Conservation (phyloP, 2,797 vertebrate species). For the Trematomus bernacchii region DNA sequence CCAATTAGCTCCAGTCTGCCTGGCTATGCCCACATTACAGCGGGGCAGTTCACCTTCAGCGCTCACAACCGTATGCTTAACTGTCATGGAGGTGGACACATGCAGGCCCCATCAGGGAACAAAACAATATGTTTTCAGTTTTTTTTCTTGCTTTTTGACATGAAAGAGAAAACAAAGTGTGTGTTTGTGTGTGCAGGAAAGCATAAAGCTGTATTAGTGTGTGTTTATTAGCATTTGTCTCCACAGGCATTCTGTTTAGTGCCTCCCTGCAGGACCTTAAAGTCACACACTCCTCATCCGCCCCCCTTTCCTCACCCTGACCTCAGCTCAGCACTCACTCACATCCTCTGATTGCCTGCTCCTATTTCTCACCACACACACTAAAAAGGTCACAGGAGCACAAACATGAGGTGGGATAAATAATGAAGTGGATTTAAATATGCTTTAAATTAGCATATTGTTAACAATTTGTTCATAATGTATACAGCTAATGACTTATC, state of each 20-base stretch:
- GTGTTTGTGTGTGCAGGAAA: constrained; percentile 16
- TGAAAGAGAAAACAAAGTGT: neutral
- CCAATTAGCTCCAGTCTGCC: constrained; percentile 62
- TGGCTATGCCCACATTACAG: constrained; percentile 39
- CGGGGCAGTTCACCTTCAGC: constrained; percentile 47
- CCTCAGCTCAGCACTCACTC: neutral
- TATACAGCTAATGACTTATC: no score
- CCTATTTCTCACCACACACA: constrained; percentile 21
- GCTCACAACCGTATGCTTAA: constrained; percentile 16
- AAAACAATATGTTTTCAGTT: neutral
- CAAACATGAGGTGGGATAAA: constrained; percentile 19
- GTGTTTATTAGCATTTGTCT: constrained; percentile 38
- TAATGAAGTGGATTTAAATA: constrained; percentile 17
- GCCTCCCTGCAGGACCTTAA: constrained; percentile 26
- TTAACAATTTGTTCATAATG: no score
- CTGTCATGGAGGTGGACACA: constrained; percentile 36
- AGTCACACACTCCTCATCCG: constrained; percentile 45
- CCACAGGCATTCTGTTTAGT: constrained; percentile 31
- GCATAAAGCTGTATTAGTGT: constrained; percentile 18
- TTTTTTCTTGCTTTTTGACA: neutral
- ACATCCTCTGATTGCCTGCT: neutral
- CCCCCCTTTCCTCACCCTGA: constrained; percentile 39
- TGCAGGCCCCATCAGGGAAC: neutral
- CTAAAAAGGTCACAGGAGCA: neutral
- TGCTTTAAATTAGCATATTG: constrained; percentile 8